Evolutionary conservation across 2,113 vertebrate species (phyloP).

Genomic region (Lucifuga dentata): DNA sequence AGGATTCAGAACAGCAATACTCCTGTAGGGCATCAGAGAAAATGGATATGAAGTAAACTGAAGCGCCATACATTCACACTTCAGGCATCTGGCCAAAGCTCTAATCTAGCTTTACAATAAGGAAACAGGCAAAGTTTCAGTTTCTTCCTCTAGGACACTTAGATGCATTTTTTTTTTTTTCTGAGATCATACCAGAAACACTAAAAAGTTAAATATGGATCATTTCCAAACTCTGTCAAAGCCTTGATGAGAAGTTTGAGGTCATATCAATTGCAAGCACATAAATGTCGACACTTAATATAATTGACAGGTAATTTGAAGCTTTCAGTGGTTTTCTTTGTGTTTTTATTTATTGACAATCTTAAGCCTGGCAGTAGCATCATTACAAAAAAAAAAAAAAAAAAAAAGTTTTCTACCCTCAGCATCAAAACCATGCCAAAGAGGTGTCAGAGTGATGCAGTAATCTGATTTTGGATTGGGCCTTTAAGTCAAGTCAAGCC

Average conservation of each 20-base stretch:
- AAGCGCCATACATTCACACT: conserved; percentile 46
- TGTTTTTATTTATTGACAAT: no score
- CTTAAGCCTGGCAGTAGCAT: not conserved
- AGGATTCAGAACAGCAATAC: conserved; percentile 25
- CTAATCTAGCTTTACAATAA: conserved; percentile 34
- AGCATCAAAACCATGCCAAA: conserved; percentile 50
- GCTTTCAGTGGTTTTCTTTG: no score
- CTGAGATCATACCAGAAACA: no score
- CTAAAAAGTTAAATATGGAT: no score
- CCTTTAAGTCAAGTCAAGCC: conserved; percentile 73
- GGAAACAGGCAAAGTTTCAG: conserved; percentile 11
- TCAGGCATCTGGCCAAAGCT: conserved; percentile 41
- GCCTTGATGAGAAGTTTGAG: not conserved
- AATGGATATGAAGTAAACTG: conserved; percentile 51
- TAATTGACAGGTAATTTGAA: not conserved
- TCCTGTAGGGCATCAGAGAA: conserved; percentile 42
- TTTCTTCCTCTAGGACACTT: conserved; percentile 52
- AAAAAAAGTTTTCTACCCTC: conserved; percentile 16
- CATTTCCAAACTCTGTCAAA: not conserved
- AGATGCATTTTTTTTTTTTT: no score
- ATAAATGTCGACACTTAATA: conserved; percentile 20
- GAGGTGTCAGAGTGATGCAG: conserved; percentile 58
- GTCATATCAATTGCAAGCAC: not conserved
- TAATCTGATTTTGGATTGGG: conserved; percentile 67
- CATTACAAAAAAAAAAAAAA: not conserved